phyloP scores from a whole-genome alignment of 2,888 invertebrate genomes.

The Drosophila glabriapex region DNA sequence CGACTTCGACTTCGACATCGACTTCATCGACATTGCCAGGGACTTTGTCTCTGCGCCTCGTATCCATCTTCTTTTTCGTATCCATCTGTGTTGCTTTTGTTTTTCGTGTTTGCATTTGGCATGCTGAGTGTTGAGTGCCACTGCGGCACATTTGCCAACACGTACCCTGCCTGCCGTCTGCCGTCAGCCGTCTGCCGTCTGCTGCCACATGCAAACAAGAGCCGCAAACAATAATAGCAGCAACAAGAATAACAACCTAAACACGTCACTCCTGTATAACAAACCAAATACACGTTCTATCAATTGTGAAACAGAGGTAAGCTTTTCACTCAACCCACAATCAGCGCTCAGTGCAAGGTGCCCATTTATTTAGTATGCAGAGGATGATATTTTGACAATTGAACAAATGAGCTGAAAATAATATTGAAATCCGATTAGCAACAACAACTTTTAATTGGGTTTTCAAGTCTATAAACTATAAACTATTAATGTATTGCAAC shows the following conservation, averaged over 20 bases:
- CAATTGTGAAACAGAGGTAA: conserved; percentile 8
- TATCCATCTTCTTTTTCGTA: neutral
- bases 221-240: conserved; percentile 26
- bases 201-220: conserved; percentile 57
- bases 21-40: neutral
- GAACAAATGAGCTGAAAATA: neutral
- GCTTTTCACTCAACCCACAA: conserved; percentile 16
- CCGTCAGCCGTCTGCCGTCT: conserved; percentile 11
- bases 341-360: neutral
- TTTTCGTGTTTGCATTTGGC: conserved; percentile 68
- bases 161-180: conserved; percentile 25
- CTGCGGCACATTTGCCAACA: conserved; percentile 56
- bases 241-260: conserved; percentile 16
- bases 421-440: neutral
- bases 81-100: conserved; percentile 28
- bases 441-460: neutral
- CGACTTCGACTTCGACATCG: conserved; percentile 1
- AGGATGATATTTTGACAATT: neutral
- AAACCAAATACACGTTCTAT: conserved; percentile 27
- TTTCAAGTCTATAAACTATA: no score
- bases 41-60: neutral
- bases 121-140: conserved; percentile 68
- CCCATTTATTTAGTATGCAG: neutral
- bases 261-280: conserved; percentile 6
- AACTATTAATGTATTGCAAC: neutral